These are phyloP conservation scores for Ophonus ardosiacus DNA, from an alignment of 2,888 invertebrate species.

Conservation along the genomic window DNA sequence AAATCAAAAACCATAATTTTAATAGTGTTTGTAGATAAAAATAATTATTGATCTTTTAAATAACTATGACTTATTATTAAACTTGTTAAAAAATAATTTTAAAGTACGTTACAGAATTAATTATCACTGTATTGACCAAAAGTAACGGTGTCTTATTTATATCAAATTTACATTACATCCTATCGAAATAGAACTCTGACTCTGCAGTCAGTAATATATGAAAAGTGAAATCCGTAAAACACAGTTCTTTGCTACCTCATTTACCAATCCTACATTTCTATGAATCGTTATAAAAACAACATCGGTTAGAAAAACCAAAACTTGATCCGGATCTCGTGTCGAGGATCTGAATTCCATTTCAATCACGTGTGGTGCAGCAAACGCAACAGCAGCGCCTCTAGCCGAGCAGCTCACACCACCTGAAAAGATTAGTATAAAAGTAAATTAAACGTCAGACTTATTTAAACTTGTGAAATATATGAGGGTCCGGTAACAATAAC, in stretches of 20 bases:
- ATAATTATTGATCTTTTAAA: too few relatives aligned
- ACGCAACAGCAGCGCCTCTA: conserved; percentile 5
- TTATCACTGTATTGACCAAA: too few relatives aligned
- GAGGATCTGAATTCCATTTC: conserved; percentile 43
- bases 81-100: too few relatives aligned
- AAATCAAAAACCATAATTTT: too few relatives aligned
- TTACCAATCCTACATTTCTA: conserved; percentile 40
- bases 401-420: conserved; percentile 35
- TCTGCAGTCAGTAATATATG: neutral
- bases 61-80: too few relatives aligned
- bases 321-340: conserved; percentile 24
- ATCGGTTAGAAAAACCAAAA: neutral
- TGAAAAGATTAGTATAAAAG: conserved; percentile 67
- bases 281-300: conserved; percentile 40
- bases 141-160: too few relatives aligned
- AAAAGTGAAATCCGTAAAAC: conserved; percentile 15
- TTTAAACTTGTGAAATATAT: conserved; percentile 73
- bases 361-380: neutral
- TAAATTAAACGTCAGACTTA: conserved; percentile 73
- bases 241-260: neutral
- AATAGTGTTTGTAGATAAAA: too few relatives aligned
- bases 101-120: too few relatives aligned
- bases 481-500: conserved; percentile 67
- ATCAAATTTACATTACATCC: too few relatives aligned
- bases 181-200: too few relatives aligned